Base-by-base conservation (phyloP, 2,113 vertebrate species). In the Paralichthys olivaceus region DNA sequence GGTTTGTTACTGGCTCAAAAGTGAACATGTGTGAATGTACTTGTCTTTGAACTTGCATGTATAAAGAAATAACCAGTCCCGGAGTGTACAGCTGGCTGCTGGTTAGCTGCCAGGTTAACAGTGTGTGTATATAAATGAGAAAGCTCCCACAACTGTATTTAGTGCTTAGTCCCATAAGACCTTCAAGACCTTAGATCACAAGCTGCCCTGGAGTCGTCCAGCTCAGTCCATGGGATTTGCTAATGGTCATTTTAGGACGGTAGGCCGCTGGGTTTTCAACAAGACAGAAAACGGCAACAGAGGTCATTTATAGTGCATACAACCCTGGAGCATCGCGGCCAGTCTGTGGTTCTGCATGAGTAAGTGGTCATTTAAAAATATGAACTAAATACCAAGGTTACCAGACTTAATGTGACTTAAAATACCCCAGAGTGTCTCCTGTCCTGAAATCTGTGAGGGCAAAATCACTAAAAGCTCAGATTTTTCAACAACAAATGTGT, bases 231-330 rank as follows among this genome's bases (percentile, higher is more conserved):
- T 34, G 56, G 59, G 54, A 75, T 69, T 32, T 47, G 49, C 32
- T 77, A 70, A 77, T 76, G 75, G 78, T 84, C 74, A 74, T 86
- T 86, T 84, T 78, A 77, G 73, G 77, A 75, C 82, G 85, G 63
- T 66, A 45, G 69, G 77, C 84, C 63, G 57, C 59, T 54, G 82
- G 78, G 29, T 81, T 89, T 81, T 79, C 51, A 68, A 56, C 71
- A 2, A 73, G 85, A 85, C 86, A 78, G 83, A 85, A 87, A 86
- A 82, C 81, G 81, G 77, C 83, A 77, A 77, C 66, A 87, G 81
- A 90, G 91, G 90, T 91, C 89, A 84, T 80, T 84, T 74, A 64
- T 81, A 90, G 75, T 32, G 58, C 78, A 72, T 47, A 72, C 69
- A 67, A 32, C 84, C 88, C 81, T 43, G 59, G n/a, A 87, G 87